Base-by-base conservation (phyloP, 1,140 invertebrate genomes). In the Tetragonula clypearis region DNA sequence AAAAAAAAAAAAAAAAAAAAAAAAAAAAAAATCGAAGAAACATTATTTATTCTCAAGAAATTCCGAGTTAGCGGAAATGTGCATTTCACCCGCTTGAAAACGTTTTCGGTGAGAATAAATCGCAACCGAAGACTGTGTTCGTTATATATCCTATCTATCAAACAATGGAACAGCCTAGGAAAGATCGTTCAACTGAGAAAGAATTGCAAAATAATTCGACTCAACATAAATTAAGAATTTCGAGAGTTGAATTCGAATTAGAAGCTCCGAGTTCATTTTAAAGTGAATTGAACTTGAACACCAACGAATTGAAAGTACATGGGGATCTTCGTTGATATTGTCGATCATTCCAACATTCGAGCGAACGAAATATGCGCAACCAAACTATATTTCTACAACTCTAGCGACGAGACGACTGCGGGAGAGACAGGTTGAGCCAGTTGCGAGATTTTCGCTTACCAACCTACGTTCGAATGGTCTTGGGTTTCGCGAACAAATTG, bases 401-500 rank as follows among this genome's bases (percentile, higher is more conserved):
- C 41, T 17, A 26, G 6, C 15, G 26, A 15, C 15, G 26, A 66
- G 62, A 26, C 15, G 15, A 26, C 17, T 30, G 66, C 0, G 41
- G 41, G 35, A 71, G 35, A 8, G 41, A 8, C 35, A 5, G 21
- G 21, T 23, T 35, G 35, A 3, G 15, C 21, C 9, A 26, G 41
- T 30, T 68, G 65, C 6, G 8, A 9, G 35, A 41, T 69, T 69
- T 19, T 69, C 21, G 21, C 19, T n/a, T 8, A 14, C 35, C 35
- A 3, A 35, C 2, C 35, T 35, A n/a, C n/a, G 12, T 49, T 73
- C 21, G 19, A 71, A 53, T 53, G 41, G 41, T 62, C 21, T 49
- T 26, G 30, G 53, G 53, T 41, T 77, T 78, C 19, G 53, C 6
- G 23, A 83, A 78, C 62, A 83, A 83, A 83, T 83, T 78, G 53